phyloP scores from a whole-genome alignment of 2,113 vertebrate species.

The Brachyhypopomus occidentalis region DNA sequence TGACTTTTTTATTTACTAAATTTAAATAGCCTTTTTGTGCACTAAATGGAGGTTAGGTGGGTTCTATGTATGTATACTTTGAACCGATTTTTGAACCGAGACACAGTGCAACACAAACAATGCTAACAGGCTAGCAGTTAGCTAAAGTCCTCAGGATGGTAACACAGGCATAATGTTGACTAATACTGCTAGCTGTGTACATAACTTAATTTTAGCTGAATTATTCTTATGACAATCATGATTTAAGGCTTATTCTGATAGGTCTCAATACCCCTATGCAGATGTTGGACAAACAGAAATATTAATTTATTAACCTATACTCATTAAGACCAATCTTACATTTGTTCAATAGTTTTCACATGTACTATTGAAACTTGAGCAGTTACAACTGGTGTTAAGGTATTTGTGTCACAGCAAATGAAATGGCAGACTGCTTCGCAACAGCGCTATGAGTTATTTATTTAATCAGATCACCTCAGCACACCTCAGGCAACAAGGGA shows the following conservation, averaged over 20 bases:
- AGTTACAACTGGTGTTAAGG: not conserved
- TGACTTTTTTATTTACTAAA: not conserved
- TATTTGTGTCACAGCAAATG: conserved; percentile 19
- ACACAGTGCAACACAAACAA: conserved; percentile 5
- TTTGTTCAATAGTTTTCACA: not conserved
- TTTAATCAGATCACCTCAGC: conserved; percentile 39
- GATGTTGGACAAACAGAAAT: too few relatives aligned
- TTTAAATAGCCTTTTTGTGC: not conserved
- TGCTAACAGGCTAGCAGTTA: conserved; percentile 1
- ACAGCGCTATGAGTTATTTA: conserved; percentile 52
- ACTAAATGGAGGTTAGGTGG: not conserved
- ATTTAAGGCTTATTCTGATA: too few relatives aligned
- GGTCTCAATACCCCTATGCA: too few relatives aligned
- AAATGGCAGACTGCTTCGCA: conserved; percentile 28
- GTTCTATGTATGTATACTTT: not conserved
- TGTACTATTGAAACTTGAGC: not conserved
- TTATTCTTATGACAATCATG: not conserved
- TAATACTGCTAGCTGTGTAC: not conserved
- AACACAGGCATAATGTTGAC: not conserved
- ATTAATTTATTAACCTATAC: not conserved
- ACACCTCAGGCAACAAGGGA: conserved; percentile 38
- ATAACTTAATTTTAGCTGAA: not conserved
- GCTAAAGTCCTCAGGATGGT: not conserved
- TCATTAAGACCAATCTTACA: not conserved
- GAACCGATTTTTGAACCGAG: not conserved